phyloP scores from a whole-genome alignment of 2,113 vertebrate species.

The Falcunculus frontatus region DNA sequence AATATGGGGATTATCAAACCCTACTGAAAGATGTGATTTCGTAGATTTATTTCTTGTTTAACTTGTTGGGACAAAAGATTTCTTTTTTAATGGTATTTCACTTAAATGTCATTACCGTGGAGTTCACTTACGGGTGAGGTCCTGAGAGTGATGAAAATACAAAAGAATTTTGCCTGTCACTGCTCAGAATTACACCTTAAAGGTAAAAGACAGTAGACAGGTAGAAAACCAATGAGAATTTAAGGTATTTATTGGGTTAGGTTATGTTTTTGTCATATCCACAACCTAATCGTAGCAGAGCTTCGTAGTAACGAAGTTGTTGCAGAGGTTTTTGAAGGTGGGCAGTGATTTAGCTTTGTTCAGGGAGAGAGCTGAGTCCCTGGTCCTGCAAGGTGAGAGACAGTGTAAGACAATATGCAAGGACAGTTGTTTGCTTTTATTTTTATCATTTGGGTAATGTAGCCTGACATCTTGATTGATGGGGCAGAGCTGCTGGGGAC shows the following conservation, averaged over 20 bases:
- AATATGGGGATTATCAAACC: not conserved
- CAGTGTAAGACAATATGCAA: not conserved
- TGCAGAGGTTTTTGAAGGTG: not conserved
- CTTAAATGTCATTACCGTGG: rapidly evolving
- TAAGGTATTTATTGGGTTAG: not conserved
- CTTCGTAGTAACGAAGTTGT: not conserved
- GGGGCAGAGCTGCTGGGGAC: not conserved
- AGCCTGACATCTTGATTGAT: slow-evolving; percentile 3
- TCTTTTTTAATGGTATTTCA: not conserved
- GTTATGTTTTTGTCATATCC: not conserved
- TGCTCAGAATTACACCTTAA: not conserved
- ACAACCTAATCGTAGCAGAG: not conserved
- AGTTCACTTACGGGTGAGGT: not conserved
- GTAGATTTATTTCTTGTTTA: not conserved
- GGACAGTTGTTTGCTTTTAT: not conserved
- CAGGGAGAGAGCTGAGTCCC: not conserved
- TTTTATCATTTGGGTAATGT: slow-evolving; percentile 1
- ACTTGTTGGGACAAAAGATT: not conserved
- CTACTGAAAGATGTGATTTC: not conserved
- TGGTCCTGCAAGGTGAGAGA: not conserved
- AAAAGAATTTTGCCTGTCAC: not conserved
- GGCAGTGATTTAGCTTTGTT: not conserved
- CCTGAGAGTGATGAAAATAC: not conserved
- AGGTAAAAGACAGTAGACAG: not conserved
- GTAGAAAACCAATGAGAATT: not conserved